Conservation (phyloP, 2,797 vertebrate species). For the Poecilia wingei region DNA sequence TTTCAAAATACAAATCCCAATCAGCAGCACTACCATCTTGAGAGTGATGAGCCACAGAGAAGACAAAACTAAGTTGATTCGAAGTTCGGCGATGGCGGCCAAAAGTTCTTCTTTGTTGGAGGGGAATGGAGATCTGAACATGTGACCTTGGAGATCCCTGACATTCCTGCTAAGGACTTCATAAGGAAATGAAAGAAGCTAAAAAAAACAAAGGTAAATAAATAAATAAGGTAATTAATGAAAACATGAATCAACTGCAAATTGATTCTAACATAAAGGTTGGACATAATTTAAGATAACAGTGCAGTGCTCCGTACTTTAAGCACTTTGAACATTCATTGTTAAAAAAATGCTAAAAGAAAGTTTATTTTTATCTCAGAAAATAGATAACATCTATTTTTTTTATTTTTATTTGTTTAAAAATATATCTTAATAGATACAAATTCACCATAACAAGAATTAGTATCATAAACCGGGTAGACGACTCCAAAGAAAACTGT, state of each 20-base stretch:
- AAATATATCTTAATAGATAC: not conserved
- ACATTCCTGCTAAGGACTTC: not conserved
- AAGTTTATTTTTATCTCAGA: not conserved
- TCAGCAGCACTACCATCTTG: constrained; percentile 74
- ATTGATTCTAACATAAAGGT: not conserved
- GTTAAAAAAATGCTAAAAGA: not conserved
- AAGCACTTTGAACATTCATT: not conserved
- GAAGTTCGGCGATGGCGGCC: constrained; percentile 53
- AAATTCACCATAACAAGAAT: not conserved
- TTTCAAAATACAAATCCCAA: constrained; percentile 92
- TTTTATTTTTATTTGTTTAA: not conserved
- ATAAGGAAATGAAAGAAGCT: not conserved
- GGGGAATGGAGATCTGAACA: not conserved
- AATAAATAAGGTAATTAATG: not conserved
- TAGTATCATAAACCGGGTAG: not conserved
- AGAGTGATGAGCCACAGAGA: constrained; percentile 59
- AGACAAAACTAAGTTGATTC: constrained; percentile 68
- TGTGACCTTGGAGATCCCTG: constrained; percentile 21
- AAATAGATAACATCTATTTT: not conserved
- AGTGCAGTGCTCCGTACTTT: not conserved
- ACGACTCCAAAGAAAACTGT: not conserved
- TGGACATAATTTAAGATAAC: not conserved
- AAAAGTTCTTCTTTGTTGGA: constrained; percentile 18
- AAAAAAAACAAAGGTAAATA: not conserved
- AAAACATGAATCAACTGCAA: not conserved